Evolutionary conservation across 2,888 invertebrate species (phyloP).

Genomic region (Noctua janthina): DNA sequence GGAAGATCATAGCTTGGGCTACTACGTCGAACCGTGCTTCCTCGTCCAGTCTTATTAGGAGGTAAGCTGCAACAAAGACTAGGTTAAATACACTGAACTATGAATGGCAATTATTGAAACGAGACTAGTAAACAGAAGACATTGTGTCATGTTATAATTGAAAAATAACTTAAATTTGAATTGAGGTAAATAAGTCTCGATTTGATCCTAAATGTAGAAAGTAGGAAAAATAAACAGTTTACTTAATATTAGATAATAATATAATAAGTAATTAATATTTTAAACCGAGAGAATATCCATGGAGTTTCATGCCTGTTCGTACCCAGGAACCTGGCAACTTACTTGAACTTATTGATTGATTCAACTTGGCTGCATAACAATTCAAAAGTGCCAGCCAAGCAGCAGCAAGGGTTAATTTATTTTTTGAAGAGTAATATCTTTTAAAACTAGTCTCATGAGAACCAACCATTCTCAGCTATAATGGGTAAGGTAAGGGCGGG

Average conservation of each 20-base stretch:
- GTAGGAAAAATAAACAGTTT: background rate
- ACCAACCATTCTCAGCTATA: background rate
- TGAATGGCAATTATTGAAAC: background rate
- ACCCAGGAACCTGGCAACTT: background rate
- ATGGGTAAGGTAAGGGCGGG: background rate
- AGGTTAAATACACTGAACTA: background rate
- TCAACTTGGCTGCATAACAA: background rate
- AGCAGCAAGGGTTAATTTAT: too few relatives aligned
- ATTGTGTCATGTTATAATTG: too few relatives aligned
- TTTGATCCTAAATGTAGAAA: background rate
- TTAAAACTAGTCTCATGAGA: background rate
- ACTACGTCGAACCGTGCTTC: conserved; percentile 77
- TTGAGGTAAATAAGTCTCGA: background rate
- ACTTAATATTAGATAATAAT: background rate
- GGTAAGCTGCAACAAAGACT: conserved; percentile 74
- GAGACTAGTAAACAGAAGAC: background rate
- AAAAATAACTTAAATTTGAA: background rate
- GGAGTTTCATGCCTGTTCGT: background rate
- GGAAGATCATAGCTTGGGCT: conserved; percentile 77
- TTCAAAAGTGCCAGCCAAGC: background rate
- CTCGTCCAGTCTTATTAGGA: conserved; percentile 78
- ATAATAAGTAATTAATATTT: background rate
- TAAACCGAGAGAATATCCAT: background rate
- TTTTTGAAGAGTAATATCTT: background rate
- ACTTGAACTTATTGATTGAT: background rate